phyloP scores from a whole-genome alignment of 2,113 vertebrate genomes.

The Cranoglanis bouderius region DNA sequence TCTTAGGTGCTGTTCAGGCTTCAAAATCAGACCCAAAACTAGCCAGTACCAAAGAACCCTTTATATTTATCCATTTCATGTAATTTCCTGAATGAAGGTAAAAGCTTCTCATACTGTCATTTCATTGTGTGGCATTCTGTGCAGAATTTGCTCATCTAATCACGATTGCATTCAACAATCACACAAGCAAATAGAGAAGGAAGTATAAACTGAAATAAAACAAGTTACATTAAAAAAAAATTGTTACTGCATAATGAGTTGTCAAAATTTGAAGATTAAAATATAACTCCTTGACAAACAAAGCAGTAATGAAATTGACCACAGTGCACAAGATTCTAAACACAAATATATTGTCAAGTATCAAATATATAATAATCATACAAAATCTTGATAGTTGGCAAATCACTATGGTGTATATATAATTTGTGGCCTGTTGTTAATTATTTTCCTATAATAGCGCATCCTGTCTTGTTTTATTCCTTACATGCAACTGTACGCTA shows the following conservation, averaged over 20 bases:
- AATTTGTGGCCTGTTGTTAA: background rate
- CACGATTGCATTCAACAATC: background rate
- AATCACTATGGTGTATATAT: background rate
- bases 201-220: background rate
- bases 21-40: background rate
- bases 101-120: background rate
- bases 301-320: background rate
- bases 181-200: background rate
- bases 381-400: background rate
- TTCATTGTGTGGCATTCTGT: background rate
- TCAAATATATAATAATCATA: background rate
- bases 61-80: background rate
- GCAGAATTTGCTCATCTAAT: background rate
- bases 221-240: background rate
- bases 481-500: background rate
- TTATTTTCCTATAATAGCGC: background rate
- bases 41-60: background rate
- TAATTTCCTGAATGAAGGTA: background rate
- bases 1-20: background rate
- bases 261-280: background rate
- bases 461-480: background rate
- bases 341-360: background rate
- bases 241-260: background rate
- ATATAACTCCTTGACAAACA: background rate
- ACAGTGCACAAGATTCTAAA: background rate